These are phyloP conservation scores for Cabera pusaria DNA, from an alignment of 2,888 invertebrate species.

Conservation along the genomic window DNA sequence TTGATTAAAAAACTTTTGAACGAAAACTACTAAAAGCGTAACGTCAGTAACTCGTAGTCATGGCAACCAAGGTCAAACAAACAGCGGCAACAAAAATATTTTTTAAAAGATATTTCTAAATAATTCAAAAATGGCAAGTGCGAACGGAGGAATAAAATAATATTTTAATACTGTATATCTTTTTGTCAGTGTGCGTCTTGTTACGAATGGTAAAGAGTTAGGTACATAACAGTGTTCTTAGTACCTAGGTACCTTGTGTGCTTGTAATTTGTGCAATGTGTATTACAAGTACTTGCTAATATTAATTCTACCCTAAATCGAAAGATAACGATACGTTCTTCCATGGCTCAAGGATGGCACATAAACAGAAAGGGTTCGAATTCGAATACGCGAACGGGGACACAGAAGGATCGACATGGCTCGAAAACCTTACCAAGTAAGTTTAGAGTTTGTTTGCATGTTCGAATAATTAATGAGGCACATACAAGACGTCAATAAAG, in stretches of 20 bases:
- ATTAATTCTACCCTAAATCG: no score
- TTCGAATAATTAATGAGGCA: conserved; percentile 48
- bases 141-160: conserved; percentile 43
- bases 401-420: conserved; percentile 64
- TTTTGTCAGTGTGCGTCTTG: no score
- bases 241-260: background rate
- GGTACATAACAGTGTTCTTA: conserved; percentile 1
- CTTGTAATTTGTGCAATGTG: conserved; percentile 13
- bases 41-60: conserved; percentile 22
- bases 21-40: background rate
- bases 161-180: conserved; percentile 22
- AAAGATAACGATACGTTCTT: conserved; percentile 34
- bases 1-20: no score
- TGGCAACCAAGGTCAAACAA: conserved; percentile 80
- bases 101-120: no score
- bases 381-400: conserved; percentile 56
- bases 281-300: no score
- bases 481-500: conserved; percentile 40
- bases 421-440: conserved; percentile 75
- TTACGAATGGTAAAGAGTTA: no score
- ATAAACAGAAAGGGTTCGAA: conserved; percentile 60
- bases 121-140: conserved; percentile 76
- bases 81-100: conserved; percentile 75
- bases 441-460: conserved; percentile 33
- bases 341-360: conserved; percentile 73